A percentile compares a stretch with the other conserved stretches of the same genome.
phyloP scores from a whole-genome alignment of 2,888 invertebrate species.

The Microctonus brassicae region DNA sequence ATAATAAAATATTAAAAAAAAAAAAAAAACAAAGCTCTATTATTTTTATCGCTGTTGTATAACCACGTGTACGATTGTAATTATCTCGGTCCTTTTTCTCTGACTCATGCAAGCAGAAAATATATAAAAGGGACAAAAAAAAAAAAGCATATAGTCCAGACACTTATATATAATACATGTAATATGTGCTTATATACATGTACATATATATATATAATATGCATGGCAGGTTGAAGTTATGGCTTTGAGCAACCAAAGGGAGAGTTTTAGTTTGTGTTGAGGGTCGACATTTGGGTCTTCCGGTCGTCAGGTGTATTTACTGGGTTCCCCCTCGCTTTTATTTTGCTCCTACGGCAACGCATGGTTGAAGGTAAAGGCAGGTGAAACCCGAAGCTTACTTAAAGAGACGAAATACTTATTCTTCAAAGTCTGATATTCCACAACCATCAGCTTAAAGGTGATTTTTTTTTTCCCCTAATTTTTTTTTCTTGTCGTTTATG shows the following conservation, averaged over 20 bases:
- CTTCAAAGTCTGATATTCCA: background rate
- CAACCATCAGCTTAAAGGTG: background rate
- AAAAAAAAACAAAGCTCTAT: no score
- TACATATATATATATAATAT: background rate
- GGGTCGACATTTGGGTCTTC: constrained; percentile 47
- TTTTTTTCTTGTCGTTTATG: background rate
- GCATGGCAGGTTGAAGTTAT: constrained; percentile 22
- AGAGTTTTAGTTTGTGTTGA: constrained; percentile 15
- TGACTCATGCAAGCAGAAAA: no score
- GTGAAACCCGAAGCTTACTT: background rate
- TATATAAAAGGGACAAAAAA: no score
- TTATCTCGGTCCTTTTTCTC: no score
- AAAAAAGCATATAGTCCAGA: no score
- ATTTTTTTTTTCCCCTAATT: background rate
- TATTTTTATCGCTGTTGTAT: no score
- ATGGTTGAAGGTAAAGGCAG: background rate
- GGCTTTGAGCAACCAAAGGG: constrained; percentile 3
- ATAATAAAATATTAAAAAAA: no score
- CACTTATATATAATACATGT: no score
- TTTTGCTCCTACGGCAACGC: background rate
- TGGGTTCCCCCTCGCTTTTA: constrained; percentile 26
- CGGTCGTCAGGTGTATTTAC: constrained; percentile 55
- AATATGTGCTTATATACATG: background rate
- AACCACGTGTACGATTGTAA: no score
- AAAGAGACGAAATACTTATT: background rate